Conservation (phyloP, 2,113 vertebrate genomes). For the Ibidorhyncha struthersii region DNA sequence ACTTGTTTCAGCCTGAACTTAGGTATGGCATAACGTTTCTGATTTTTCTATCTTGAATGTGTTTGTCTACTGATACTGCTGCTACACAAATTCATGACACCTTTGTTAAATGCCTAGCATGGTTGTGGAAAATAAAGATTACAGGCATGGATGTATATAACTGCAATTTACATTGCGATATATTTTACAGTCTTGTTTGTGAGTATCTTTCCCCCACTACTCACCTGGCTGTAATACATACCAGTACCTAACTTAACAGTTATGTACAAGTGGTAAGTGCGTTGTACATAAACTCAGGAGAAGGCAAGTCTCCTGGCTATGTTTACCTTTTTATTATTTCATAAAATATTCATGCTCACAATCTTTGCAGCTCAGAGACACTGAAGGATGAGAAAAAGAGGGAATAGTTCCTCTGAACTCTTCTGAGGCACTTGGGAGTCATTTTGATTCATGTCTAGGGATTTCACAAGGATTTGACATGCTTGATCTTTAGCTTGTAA, state of each 20-base stretch:
- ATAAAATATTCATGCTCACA: not conserved
- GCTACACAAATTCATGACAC: not conserved
- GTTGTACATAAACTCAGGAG: not conserved
- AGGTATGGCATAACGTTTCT: not conserved
- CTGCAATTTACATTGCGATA: not conserved
- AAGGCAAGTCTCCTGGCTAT: not conserved
- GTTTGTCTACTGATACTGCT: not conserved
- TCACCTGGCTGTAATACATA: not conserved
- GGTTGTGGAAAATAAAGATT: not conserved
- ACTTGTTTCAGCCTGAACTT: not conserved
- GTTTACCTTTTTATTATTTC: not conserved
- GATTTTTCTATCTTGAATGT: not conserved
- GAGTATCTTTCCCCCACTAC: not conserved
- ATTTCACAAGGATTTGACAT: slow-evolving; percentile 45
- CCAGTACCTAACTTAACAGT: not conserved
- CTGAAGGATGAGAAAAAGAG: not conserved
- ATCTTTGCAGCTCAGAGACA: not conserved
- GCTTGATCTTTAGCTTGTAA: slow-evolving; percentile 52
- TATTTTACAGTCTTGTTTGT: not conserved
- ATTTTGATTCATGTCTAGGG: not conserved
- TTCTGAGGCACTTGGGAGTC: not conserved
- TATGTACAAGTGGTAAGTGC: not conserved
- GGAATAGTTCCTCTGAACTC: not conserved
- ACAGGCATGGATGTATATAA: not conserved
- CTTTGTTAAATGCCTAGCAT: not conserved